Percentiles rank a stretch among this genome's conserved stretches.
Evolutionary conservation across 2,113 vertebrate species (phyloP).

Genomic region (Copsychus sechellarum): DNA sequence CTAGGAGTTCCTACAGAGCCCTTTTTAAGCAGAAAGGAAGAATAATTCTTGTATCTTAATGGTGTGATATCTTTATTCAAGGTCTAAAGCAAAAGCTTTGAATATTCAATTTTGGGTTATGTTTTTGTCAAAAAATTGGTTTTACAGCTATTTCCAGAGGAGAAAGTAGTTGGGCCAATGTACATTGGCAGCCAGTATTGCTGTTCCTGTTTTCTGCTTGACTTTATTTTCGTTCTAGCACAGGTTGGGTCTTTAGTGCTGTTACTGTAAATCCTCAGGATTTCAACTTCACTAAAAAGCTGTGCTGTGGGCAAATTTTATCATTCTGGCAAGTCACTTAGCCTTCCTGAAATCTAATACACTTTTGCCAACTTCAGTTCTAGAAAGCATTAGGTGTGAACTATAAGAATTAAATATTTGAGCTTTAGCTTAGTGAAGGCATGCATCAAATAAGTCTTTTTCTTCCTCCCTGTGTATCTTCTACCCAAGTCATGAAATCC

Average conservation of each 20-base stretch:
- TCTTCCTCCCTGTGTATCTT: background rate
- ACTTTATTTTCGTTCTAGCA: background rate
- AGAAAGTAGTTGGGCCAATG: background rate
- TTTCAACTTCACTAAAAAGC: background rate
- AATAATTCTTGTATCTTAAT: background rate
- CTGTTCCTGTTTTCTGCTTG: background rate
- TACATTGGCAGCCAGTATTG: background rate
- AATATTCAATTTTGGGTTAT: background rate
- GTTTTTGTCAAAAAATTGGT: background rate
- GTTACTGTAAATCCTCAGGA: background rate
- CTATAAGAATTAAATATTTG: background rate
- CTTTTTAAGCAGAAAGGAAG: background rate
- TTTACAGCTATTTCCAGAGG: background rate
- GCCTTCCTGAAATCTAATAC: background rate
- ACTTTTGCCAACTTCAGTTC: background rate
- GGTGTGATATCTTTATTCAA: background rate
- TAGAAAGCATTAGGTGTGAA: background rate
- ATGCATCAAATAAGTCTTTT: background rate
- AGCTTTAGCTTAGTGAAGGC: background rate
- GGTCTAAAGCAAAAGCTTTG: background rate
- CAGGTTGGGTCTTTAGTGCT: background rate
- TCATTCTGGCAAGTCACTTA: background rate
- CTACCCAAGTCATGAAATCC: background rate
- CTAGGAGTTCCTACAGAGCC: background rate
- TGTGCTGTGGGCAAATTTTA: background rate